phyloP scores from a whole-genome alignment of 2,888 invertebrate species.

The Caenorhabditis plicata region DNA sequence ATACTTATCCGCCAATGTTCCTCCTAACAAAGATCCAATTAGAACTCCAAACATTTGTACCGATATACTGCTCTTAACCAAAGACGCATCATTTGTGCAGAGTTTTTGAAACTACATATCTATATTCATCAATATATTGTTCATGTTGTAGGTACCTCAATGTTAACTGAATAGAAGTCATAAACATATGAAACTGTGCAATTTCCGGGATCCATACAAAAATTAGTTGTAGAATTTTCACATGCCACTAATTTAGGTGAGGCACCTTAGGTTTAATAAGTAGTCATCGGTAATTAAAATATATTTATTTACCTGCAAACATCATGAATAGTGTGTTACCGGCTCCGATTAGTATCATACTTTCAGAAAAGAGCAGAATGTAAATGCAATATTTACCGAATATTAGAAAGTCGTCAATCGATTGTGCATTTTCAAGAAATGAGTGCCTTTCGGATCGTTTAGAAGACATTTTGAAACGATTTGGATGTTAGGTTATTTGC shows the following conservation, averaged over 20 bases:
- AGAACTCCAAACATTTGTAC: conserved; percentile 59
- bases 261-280: conserved; percentile 16
- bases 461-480: no score
- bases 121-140: neutral
- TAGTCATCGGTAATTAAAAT: neutral
- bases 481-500: no score
- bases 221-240: neutral
- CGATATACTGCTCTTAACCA: conserved; percentile 56
- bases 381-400: conserved; percentile 32
- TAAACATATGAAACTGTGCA: neutral
- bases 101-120: conserved; percentile 42
- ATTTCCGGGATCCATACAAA: neutral
- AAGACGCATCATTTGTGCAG: conserved; percentile 40
- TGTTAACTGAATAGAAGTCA: neutral
- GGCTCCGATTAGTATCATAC: conserved; percentile 34
- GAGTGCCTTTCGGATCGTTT: no score
- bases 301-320: conserved; percentile 30
- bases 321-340: conserved; percentile 43
- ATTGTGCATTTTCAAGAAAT: no score
- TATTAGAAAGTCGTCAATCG: conserved; percentile 29
- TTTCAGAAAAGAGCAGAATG: conserved; percentile 37
- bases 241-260: conserved; percentile 32
- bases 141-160: neutral
- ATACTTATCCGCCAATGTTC: conserved; percentile 34
- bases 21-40: conserved; percentile 32